Conservation (phyloP, 2,888 invertebrate genomes). For the Nematopogon swammerdamellus region DNA sequence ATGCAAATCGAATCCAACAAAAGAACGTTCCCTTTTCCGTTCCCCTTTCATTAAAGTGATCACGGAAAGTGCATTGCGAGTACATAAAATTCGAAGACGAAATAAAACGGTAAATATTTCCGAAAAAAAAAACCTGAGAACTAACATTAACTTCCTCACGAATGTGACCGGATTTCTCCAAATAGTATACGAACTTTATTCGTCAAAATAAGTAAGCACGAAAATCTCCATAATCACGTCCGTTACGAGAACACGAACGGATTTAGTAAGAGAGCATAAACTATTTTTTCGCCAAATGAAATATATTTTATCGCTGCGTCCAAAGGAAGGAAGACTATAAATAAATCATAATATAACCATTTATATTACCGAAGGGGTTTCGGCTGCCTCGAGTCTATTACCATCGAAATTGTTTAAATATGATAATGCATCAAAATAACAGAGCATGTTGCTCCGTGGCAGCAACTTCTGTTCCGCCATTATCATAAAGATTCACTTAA, state of each 20-base stretch:
- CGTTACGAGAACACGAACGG: background rate
- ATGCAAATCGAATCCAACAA: too few species aligned
- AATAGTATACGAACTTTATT: too few species aligned
- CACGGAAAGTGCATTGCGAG: too few species aligned
- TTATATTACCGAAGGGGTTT: slow-evolving; percentile 57
- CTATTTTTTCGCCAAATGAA: slow-evolving; percentile 54
- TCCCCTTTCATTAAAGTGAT: too few species aligned
- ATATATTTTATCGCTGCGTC: slow-evolving; percentile 49
- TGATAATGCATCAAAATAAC: slow-evolving; percentile 57
- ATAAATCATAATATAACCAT: slow-evolving; percentile 57
- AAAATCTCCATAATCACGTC: background rate
- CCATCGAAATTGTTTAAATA: slow-evolving; percentile 57
- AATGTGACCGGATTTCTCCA: too few species aligned
- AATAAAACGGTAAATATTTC: too few species aligned
- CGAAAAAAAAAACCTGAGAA: too few species aligned
- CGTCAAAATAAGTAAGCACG: too few species aligned
- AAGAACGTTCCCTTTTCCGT: too few species aligned
- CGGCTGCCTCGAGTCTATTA: slow-evolving; percentile 51
- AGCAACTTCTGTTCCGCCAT: slow-evolving; percentile 52
- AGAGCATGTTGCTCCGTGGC: slow-evolving; percentile 42
- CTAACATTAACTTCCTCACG: too few species aligned
- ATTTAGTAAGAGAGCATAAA: slow-evolving; percentile 13
- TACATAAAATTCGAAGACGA: too few species aligned
- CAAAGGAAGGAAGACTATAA: slow-evolving; percentile 52
- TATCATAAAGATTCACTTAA: slow-evolving; percentile 56